Conservation (phyloP, 1,140 invertebrate genomes). For the Drosophila eugracilis region DNA sequence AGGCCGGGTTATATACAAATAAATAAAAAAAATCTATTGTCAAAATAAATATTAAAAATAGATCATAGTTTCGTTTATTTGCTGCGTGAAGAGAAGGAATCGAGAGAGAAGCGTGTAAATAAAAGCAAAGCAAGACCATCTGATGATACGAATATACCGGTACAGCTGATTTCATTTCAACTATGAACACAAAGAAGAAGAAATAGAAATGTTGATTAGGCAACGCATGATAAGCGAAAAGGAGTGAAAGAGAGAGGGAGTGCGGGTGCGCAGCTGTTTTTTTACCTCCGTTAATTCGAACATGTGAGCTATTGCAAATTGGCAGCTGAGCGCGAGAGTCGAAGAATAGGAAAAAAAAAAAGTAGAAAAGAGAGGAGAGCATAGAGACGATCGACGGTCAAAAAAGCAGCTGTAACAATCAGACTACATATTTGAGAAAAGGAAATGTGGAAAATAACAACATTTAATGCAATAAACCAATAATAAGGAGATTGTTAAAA, state of each 20-base stretch:
- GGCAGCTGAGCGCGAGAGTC: constrained; percentile 14
- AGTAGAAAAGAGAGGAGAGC: constrained; percentile 5
- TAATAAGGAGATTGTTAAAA: background rate
- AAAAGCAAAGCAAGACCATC: constrained; percentile 52
- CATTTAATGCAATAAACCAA: no score
- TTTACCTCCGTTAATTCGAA: constrained; percentile 28
- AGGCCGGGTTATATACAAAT: no score
- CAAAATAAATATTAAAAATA: background rate
- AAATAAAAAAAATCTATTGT: background rate
- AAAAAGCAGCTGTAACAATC: constrained; percentile 41
- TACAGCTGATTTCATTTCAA: constrained; percentile 78
- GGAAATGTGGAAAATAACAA: constrained; percentile 1
- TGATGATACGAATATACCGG: constrained; percentile 76
- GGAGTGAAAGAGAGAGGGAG: constrained; percentile 2
- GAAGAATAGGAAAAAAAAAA: constrained; percentile 2
- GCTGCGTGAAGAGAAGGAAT: constrained; percentile 28
- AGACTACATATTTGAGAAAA: constrained; percentile 5
- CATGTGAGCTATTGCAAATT: constrained; percentile 43
- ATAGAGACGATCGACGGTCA: constrained; percentile 31
- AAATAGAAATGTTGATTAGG: constrained; percentile 65
- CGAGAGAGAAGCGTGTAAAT: constrained; percentile 23
- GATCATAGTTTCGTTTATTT: background rate
- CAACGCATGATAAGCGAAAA: constrained; percentile 57
- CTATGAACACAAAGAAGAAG: constrained; percentile 34
- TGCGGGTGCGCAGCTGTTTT: constrained; percentile 62